phyloP scores from a whole-genome alignment of 53 echinoderm and acorn worm genomes.

The Apostichopus leukothele region DNA sequence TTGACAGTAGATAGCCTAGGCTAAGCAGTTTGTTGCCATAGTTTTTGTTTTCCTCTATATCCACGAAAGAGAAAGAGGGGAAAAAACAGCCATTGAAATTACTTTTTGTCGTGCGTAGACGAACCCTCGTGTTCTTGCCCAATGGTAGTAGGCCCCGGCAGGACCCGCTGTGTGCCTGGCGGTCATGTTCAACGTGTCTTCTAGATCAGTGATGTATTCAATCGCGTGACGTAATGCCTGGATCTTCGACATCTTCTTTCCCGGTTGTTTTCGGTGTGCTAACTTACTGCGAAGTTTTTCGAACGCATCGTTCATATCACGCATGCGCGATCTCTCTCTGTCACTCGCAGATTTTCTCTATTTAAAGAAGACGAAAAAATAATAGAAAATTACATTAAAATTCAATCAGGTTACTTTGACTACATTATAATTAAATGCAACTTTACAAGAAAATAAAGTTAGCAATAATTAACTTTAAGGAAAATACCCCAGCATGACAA shows the following conservation, averaged over 20 bases:
- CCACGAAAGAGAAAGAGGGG: no score
- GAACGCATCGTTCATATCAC: conserved; percentile 99
- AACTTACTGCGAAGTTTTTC: conserved; percentile 87
- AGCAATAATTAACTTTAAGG: neutral
- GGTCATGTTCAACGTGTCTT: conserved; percentile 95
- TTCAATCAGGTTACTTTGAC: neutral
- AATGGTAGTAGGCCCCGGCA: conserved; percentile 90
- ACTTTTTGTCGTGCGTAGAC: conserved; percentile 49
- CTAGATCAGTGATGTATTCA: conserved; percentile 92
- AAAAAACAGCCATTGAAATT: no score
- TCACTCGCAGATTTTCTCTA: conserved; percentile 51
- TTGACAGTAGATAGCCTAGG: no score
- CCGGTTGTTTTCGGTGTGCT: conserved; percentile 94
- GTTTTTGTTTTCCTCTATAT: no score
- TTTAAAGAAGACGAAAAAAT: neutral
- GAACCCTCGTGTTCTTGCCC: conserved; percentile 97
- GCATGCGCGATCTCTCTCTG: conserved; percentile 83
- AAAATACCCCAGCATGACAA: neutral
- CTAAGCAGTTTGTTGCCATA: no score
- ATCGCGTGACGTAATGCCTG: conserved; percentile 92
- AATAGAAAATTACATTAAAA: neutral
- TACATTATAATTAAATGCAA: neutral
- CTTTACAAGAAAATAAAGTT: neutral
- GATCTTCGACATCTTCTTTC: conserved; percentile 99
- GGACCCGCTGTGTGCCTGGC: conserved; percentile 76